These are phyloP conservation scores for Zaprionus lachaisei DNA, from an alignment of 1,140 invertebrate species.

Conservation along the genomic window DNA sequence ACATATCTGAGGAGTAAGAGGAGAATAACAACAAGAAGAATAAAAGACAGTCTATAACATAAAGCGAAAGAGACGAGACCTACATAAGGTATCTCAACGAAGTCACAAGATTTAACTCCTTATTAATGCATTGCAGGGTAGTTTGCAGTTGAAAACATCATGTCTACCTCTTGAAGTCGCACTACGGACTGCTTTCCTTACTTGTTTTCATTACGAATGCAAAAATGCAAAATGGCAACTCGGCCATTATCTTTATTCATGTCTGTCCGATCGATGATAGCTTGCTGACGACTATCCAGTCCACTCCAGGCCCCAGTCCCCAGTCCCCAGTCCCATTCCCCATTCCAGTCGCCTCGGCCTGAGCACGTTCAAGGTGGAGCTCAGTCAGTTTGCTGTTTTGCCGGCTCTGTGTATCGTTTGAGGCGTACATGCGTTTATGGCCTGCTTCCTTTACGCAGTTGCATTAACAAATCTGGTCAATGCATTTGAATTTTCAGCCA, in stretches of 20 bases:
- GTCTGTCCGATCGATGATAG: constrained; percentile 42
- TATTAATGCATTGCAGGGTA: not conserved
- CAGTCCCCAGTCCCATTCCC: not conserved
- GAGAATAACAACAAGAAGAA: too few species aligned
- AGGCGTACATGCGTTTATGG: constrained; percentile 80
- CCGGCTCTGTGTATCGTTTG: constrained; percentile 62
- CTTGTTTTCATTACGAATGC: constrained; percentile 79
- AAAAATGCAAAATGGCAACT: constrained; percentile 82
- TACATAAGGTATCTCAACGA: not conserved
- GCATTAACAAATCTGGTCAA: constrained; percentile 77
- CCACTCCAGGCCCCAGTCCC: not conserved
- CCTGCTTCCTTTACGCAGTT: constrained; percentile 61
- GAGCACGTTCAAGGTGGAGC: constrained; percentile 24
- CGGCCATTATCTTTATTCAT: constrained; percentile 70
- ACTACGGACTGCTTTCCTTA: constrained; percentile 7
- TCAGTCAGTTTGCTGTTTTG: constrained; percentile 2
- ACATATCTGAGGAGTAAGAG: too few species aligned
- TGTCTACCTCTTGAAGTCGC: not conserved
- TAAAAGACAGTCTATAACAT: too few species aligned
- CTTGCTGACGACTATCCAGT: constrained; percentile 21
- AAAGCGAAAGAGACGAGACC: too few species aligned
- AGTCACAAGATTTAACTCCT: not conserved
- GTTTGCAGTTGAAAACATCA: not conserved
- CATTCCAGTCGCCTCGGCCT: not conserved
- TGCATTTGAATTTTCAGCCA: constrained; percentile 76